Base-by-base conservation (phyloP, 2,113 vertebrate genomes). In the Gymnogyps californianus region DNA sequence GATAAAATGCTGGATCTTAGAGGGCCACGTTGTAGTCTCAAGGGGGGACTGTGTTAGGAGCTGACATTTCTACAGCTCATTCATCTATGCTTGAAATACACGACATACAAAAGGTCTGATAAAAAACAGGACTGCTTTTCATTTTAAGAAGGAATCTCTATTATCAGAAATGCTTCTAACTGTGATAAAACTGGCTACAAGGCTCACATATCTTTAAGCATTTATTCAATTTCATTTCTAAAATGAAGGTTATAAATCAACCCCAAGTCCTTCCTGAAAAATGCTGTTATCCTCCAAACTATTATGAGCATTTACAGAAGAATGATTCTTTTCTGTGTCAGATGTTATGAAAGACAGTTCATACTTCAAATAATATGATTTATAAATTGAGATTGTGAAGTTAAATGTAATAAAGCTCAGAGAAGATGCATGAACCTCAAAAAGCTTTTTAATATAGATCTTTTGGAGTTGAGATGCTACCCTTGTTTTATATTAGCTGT, bases 171-270 rank as follows among this genome's bases (percentile, higher is more conserved):
- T 88, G 32, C 32, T 54, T 83, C 62, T 70, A 86, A 91, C 13
- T 7, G 74, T 89, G 83, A 95, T 77, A 90, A 94, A 94, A 80
- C 29, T 86, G 75, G 25, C 74, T 94, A 85, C 61, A 91, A 89
- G 80, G 21, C 65, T 79, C 92, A 83, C 57, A 46, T 86, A 79
- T 80, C 72, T 96, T 93, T 83, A 76, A 93, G 78, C 21, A 91
- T 88, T 93, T 95, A 94, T 94, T 87, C 86, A 96, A 91, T 92
- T 94, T 76, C 19, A 83, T 91, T 95, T 90, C 46, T 70, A 86
- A 95, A 96, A 95, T 95, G 84, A 90, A 95, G 38, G 32, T 59
- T 93, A 86, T 96, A 96, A 91, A 97, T 97, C 93, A 96, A 69
- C 16, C 29, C 46, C 26, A 83, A 93, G 55, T 3, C 22, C 20